A percentile compares a stretch with the other conserved stretches of the same genome.
Evolutionary conservation across 2,113 vertebrate species (phyloP).

Genomic region (Ctenodactylus gundi): DNA sequence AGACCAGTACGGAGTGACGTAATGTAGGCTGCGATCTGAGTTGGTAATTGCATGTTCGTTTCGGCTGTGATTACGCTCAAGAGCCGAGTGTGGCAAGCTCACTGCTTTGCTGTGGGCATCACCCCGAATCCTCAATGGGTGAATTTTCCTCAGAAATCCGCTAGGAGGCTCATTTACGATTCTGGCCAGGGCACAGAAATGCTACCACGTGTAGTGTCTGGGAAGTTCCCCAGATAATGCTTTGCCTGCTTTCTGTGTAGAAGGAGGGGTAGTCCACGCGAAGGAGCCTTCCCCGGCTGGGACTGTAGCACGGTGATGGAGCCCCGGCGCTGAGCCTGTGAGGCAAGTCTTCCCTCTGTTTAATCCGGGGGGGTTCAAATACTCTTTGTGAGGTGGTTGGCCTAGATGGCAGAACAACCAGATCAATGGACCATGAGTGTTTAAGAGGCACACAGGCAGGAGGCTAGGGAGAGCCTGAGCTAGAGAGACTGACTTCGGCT

Average conservation of each 20-base stretch:
- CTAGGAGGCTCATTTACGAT: conserved; percentile 57
- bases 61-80: neutral
- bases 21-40: neutral
- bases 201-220: conserved; percentile 38
- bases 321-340: neutral
- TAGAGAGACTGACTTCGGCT: neutral
- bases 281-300: neutral
- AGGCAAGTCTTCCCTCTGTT: no score
- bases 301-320: no score
- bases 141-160: conserved; percentile 7
- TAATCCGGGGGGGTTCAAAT: no score
- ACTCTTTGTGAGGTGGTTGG: neutral
- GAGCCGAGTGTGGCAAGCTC: neutral
- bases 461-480: neutral
- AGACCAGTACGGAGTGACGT: neutral
- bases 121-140: neutral
- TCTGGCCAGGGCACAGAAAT: conserved; percentile 30
- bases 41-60: neutral
- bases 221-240: conserved; percentile 54
- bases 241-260: conserved; percentile 51
- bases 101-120: neutral
- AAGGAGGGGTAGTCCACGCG: neutral
- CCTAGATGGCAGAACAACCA: neutral
- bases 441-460: neutral
- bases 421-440: neutral